Evolutionary conservation across 1,140 invertebrate genomes (phyloP).

Genomic region (Drosophila pseudoobscura): DNA sequence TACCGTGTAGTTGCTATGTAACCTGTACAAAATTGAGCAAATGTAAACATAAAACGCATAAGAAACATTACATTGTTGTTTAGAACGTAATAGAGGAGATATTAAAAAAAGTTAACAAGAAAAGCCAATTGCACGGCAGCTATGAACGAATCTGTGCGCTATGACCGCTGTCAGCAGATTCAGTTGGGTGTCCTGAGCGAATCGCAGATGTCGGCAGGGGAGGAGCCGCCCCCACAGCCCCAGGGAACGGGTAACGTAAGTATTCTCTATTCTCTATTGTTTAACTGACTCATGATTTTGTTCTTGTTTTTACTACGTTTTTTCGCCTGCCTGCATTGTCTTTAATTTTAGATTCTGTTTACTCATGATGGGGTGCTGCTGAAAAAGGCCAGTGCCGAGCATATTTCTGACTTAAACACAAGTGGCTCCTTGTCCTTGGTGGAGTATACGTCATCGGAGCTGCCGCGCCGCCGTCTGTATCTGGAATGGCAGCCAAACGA

Average conservation of each 20-base stretch:
- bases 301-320: conserved; percentile 4
- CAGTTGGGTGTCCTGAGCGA: conserved; percentile 61
- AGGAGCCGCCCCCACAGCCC: conserved; percentile 3
- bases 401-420: conserved; percentile 85
- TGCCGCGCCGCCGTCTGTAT: conserved; percentile 83
- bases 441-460: conserved; percentile 77
- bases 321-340: neutral
- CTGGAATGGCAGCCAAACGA: conserved; percentile 92
- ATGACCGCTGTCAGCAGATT: conserved; percentile 67
- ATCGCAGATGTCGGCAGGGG: conserved; percentile 41
- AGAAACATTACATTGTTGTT: too few relatives aligned
- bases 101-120: conserved; percentile 31
- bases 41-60: too few relatives aligned
- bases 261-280: conserved; percentile 36
- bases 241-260: conserved; percentile 70
- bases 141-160: conserved; percentile 77
- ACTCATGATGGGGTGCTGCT: conserved; percentile 87
- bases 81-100: neutral
- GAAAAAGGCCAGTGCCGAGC: conserved; percentile 84
- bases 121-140: conserved; percentile 18
- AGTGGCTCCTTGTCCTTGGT: conserved; percentile 86
- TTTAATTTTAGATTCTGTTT: conserved; percentile 84
- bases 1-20: too few relatives aligned
- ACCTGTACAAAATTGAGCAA: too few relatives aligned
- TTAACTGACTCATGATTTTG: conserved; percentile 59